Evolutionary conservation across 2,113 vertebrate genomes (phyloP).

Genomic region (Coptodon bakossiorum): DNA sequence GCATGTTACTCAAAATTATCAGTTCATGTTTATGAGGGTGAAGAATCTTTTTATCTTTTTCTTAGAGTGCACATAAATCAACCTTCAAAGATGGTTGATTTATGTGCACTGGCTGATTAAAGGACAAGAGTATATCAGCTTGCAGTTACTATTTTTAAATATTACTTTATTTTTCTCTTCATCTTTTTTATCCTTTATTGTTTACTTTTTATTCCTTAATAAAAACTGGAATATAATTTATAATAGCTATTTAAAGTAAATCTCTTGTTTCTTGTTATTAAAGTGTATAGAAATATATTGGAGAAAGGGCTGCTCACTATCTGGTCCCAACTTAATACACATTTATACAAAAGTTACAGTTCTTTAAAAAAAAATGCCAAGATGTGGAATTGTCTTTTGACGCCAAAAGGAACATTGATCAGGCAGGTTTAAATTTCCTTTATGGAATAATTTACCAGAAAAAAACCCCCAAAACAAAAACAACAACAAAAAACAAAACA

Average conservation of each 20-base stretch:
- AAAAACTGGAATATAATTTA: background rate
- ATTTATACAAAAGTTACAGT: background rate
- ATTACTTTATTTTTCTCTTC: background rate
- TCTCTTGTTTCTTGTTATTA: background rate
- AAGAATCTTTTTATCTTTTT: background rate
- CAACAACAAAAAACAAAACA: too few relatives aligned
- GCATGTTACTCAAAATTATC: background rate
- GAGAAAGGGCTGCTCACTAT: background rate
- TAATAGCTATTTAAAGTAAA: background rate
- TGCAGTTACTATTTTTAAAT: background rate
- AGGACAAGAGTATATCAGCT: background rate
- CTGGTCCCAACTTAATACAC: background rate
- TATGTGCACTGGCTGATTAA: background rate
- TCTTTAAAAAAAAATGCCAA: background rate
- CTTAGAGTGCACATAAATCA: background rate
- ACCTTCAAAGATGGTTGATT: background rate
- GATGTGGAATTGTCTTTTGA: background rate
- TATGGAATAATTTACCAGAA: background rate
- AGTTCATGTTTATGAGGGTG: background rate
- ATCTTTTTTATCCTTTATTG: background rate
- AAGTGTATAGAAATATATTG: background rate
- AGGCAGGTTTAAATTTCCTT: background rate
- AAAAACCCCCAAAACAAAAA: too few relatives aligned
- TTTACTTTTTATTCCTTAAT: background rate
- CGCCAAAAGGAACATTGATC: background rate